These are phyloP conservation scores for Stegodyphus mimosarum DNA, from an alignment of 1,140 invertebrate genomes.

Conservation along the genomic window DNA sequence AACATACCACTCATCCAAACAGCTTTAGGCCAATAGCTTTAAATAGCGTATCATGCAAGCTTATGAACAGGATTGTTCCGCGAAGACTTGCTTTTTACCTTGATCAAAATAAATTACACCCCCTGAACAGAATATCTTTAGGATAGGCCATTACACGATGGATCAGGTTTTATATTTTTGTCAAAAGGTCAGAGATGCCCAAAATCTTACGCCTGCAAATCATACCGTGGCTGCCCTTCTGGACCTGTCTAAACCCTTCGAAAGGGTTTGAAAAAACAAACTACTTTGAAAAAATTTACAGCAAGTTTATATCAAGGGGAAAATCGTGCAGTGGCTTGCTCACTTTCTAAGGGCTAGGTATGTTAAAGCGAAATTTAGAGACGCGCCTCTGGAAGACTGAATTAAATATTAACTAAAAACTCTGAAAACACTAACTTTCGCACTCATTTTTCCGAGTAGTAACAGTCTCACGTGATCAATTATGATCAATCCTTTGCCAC, in stretches of 20 bases:
- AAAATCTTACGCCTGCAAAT: not conserved
- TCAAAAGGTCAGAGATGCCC: slow-evolving; percentile 10
- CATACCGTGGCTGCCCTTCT: not conserved
- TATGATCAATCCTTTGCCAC: no score
- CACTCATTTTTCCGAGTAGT: no score
- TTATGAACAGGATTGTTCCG: not conserved
- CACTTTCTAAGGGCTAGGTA: no score
- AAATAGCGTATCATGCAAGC: not conserved
- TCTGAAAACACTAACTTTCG: no score
- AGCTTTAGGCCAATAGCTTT: slow-evolving; percentile 17
- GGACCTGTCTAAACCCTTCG: not conserved
- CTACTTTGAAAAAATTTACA: not conserved
- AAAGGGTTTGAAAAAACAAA: not conserved
- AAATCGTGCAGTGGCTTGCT: no score
- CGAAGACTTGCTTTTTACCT: not conserved
- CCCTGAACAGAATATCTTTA: not conserved
- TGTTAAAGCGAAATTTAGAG: no score
- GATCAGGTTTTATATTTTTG: slow-evolving; percentile 8
- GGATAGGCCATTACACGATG: not conserved
- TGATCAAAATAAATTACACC: not conserved
- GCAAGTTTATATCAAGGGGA: no score
- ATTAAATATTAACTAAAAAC: no score
- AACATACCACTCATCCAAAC: not conserved
- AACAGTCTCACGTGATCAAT: no score
- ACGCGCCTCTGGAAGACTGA: no score